A percentile compares a stretch with the other conserved stretches of the same genome.
Evolutionary conservation across 2,113 vertebrate species (phyloP).

Genomic region (Eubucco bourcierii): DNA sequence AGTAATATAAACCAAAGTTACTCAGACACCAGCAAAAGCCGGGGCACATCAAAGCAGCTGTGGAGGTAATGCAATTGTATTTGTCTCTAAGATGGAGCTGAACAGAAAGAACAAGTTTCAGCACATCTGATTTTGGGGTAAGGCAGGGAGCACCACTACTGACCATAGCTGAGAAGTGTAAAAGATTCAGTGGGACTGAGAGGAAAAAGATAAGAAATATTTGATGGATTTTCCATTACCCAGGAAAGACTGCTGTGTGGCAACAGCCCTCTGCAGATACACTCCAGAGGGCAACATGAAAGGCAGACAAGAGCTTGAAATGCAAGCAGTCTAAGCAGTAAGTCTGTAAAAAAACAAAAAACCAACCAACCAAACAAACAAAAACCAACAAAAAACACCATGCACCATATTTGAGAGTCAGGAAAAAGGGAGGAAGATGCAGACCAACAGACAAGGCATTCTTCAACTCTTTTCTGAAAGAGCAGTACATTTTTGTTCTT

Average conservation of each 20-base stretch:
- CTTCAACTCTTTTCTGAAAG: neutral
- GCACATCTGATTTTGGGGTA: neutral
- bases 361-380: too few species aligned
- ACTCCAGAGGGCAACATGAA: conserved; percentile 4
- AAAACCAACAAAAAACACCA: too few species aligned
- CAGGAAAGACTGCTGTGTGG: neutral
- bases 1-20: conserved; percentile 2
- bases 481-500: neutral
- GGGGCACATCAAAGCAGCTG: neutral
- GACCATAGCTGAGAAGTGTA: neutral
- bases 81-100: conserved; percentile 20
- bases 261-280: neutral
- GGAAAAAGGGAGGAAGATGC: neutral
- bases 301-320: neutral
- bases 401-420: neutral
- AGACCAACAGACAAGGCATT: neutral
- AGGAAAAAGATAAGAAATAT: neutral
- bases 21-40: neutral
- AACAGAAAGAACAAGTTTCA: conserved; percentile 25
- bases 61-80: neutral
- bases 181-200: neutral
- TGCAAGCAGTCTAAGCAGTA: neutral
- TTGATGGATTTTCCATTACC: neutral
- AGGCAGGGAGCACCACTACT: neutral
- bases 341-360: conserved; percentile 1